Evolutionary conservation across 2,797 vertebrate genomes (phyloP), one percentile per base, ranked within the genome.

Genomic region (Takifugu rubripes): DNA sequence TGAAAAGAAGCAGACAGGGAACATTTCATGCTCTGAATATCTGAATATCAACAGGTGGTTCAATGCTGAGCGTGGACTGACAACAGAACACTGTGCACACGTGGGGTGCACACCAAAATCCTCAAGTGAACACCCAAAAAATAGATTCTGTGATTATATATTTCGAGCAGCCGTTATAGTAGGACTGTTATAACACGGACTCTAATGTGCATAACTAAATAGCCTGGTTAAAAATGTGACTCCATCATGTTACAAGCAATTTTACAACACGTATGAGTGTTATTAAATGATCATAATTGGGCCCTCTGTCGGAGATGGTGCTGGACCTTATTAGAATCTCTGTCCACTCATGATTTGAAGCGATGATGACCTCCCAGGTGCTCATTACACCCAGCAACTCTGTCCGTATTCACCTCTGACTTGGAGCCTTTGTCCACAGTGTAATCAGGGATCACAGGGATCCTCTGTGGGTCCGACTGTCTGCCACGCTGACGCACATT

Each of bases 271-370:
- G 50, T 12, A 56, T 43, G 52, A 58, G 55, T 56, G 53, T 52
- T 53, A 74, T 64, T 56, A 55, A 54, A 42, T 29, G 61, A 53
- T 58, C 42, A 52, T 68, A 73, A 73, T 64, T 25, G 61, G 26
- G 66, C 56, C 61, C 51, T 66, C 25, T 59, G 49, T 45, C 11
- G 51, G 58, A 42, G 43, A 26, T 16, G 25, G 59, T 33, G 61
- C 64, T 21, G 21, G 21, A 21, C 21, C 21, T 81, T 70, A 77
- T 82, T 73, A 67, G 79, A 83, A 73, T 64, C 62, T 56, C 73
- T 65, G 56, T 56, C 55, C 57, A 43, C 52, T 68, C 58, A 54
- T 59, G 40, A 53, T 66, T 64, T 53, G 54, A 72, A 82, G 48
- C 55, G 67, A 58, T 66, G 40, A 69, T 70, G 58, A 72, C 59